Evolutionary conservation across 2,113 vertebrate genomes (phyloP).

Genomic region (Microtus ochrogaster): DNA sequence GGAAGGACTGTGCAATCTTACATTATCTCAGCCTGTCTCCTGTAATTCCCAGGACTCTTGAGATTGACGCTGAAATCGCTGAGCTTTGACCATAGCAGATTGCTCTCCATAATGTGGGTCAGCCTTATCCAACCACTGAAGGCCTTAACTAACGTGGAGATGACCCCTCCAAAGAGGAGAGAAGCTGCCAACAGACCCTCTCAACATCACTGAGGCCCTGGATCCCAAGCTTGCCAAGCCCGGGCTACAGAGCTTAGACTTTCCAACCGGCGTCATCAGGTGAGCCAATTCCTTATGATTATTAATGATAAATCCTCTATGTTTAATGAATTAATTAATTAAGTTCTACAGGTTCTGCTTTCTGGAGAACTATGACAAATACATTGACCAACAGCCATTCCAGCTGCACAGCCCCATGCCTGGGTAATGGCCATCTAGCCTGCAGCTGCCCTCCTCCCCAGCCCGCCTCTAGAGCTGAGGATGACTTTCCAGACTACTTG

Average conservation of each 20-base stretch:
- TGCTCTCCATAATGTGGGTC: background rate
- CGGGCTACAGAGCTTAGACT: background rate
- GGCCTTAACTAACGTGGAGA: background rate
- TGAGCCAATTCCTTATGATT: background rate
- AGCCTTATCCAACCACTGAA: background rate
- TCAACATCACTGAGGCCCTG: too few species aligned
- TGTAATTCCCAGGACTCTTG: background rate
- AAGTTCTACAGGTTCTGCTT: background rate
- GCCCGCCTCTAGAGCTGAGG: background rate
- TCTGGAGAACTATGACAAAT: background rate
- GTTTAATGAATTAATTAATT: background rate
- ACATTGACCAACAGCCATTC: background rate
- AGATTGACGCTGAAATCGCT: background rate
- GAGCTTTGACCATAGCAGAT: background rate
- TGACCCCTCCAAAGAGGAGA: background rate
- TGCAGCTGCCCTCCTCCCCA: too few species aligned
- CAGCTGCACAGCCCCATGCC: background rate
- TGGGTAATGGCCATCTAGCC: fast-evolving
- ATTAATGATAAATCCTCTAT: background rate
- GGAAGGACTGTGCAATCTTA: background rate
- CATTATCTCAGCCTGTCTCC: background rate
- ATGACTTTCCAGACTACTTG: fast-evolving
- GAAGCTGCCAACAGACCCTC: background rate
- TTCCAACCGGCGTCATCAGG: fast-evolving
- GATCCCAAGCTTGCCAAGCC: background rate